A percentile compares a stretch with the other conserved stretches of the same genome.
Conservation (phyloP, 2,797 vertebrate genomes). For the Pantherophis vulpinus region DNA sequence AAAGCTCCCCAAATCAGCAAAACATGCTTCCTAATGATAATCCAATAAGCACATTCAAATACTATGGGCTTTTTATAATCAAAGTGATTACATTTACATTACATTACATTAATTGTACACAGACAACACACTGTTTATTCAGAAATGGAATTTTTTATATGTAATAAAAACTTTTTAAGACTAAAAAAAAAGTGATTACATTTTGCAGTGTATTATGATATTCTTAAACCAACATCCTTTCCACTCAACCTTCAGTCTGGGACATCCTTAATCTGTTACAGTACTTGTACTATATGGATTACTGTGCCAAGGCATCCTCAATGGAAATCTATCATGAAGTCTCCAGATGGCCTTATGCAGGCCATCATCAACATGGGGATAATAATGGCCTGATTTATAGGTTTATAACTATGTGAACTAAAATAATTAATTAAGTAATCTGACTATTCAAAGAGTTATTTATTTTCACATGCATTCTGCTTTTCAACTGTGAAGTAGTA, state of each 20-base stretch:
- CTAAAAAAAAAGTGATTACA: neutral
- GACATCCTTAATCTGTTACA: neutral
- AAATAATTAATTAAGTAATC: neutral
- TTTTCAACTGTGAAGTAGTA: neutral
- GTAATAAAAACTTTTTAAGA: no score
- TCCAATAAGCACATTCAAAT: neutral
- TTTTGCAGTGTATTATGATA: neutral
- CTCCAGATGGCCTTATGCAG: neutral
- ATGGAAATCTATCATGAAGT: neutral
- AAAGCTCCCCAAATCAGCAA: constrained; percentile 7
- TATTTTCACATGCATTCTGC: neutral
- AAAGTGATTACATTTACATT: neutral
- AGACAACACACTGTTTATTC: no score
- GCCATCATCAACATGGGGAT: neutral
- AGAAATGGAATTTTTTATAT: no score
- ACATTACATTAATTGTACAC: no score
- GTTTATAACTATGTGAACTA: neutral
- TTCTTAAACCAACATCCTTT: no score
- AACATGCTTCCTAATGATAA: neutral
- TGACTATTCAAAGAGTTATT: neutral
- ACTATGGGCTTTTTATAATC: neutral
- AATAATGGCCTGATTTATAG: neutral
- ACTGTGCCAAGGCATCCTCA: neutral
- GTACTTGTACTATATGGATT: neutral
- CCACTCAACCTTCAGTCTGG: neutral